Base-by-base conservation (phyloP, 2,797 vertebrate species). In the Leptatherina wallacei region DNA sequence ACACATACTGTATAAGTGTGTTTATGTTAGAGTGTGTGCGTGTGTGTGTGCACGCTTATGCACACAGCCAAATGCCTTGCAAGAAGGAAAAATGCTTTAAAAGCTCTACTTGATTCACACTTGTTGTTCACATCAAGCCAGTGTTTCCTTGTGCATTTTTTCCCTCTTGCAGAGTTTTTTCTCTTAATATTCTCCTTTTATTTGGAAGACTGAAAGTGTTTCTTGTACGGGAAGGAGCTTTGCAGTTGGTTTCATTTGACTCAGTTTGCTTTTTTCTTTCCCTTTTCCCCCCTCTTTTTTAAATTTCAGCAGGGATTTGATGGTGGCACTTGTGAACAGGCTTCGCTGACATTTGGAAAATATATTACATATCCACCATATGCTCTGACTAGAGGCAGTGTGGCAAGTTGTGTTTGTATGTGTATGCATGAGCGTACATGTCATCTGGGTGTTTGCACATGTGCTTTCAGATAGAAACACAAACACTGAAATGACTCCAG, bases 281-380 rank as follows among this genome's bases (percentile, higher is more conserved):
- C 3, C n/a, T 49, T 49, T 62, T 18, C 3, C 36, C 3, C 24
- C 22, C 1, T 35, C 35, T 61, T 59, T 49, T 64, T 51, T 42
- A n/a, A 80, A 75, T 78, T 73, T 71, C 85, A 74, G 44, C 67
- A 77, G 86, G 81, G 84, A 88, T 88, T 84, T 82, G 62, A 75
- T 71, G 59, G 81, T 80, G 88, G 84, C 82, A 89, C 79, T 85
- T 75, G 73, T 81, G 82, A 89, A 84, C 81, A 83, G 71, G 63
- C 81, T 82, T 77, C 61, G 73, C 77, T 80, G 83, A 82, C 86
- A 87, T 85, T 88, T 20, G 51, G 76, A 84, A 88, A 89, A 85
- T 76, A 79, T 81, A 86, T 86, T 77, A 77, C 82, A 89, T 88
- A 73, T 75, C 76, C 36, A 80, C 78, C 85, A 81, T 89, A 87